phyloP scores from a whole-genome alignment of 2,113 vertebrate species.

The Muntiacus reevesi region DNA sequence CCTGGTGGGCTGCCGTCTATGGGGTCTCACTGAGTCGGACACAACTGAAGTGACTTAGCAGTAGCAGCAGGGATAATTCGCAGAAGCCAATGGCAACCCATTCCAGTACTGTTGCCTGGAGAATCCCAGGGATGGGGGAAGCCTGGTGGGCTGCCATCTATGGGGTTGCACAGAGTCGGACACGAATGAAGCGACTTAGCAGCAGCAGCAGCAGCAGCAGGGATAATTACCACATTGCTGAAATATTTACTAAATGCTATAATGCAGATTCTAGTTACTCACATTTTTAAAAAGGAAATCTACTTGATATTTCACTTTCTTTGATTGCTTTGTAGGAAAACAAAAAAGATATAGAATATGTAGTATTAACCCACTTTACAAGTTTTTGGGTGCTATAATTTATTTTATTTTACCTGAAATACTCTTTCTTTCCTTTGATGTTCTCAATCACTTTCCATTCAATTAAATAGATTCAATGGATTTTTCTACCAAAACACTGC shows the following conservation, averaged over 20 bases:
- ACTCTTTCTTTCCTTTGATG: background rate
- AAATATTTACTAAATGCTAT: background rate
- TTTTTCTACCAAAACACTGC: background rate
- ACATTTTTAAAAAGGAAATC: background rate
- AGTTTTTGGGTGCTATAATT: background rate
- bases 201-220: too few relatives aligned
- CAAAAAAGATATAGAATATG: background rate
- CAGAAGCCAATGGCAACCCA: too few relatives aligned
- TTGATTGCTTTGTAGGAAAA: background rate
- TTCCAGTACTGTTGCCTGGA: too few relatives aligned
- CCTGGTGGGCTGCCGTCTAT: too few relatives aligned
- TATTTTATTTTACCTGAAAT: constrained; percentile 10
- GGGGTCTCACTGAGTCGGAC: too few relatives aligned
- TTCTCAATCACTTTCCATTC: background rate
- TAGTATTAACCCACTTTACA: background rate
- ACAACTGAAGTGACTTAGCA: too few relatives aligned
- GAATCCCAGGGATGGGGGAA: too few relatives aligned
- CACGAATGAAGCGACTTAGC: too few relatives aligned
- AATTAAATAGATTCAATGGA: background rate
- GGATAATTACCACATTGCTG: background rate
- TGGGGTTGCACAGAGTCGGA: too few relatives aligned
- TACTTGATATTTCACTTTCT: background rate
- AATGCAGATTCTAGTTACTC: background rate
- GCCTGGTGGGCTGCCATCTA: too few relatives aligned
- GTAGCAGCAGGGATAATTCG: too few relatives aligned